Evolutionary conservation across 2,888 invertebrate species (phyloP), one percentile per base, ranked within the genome.

Genomic region (Polyommatus iphigenia): DNA sequence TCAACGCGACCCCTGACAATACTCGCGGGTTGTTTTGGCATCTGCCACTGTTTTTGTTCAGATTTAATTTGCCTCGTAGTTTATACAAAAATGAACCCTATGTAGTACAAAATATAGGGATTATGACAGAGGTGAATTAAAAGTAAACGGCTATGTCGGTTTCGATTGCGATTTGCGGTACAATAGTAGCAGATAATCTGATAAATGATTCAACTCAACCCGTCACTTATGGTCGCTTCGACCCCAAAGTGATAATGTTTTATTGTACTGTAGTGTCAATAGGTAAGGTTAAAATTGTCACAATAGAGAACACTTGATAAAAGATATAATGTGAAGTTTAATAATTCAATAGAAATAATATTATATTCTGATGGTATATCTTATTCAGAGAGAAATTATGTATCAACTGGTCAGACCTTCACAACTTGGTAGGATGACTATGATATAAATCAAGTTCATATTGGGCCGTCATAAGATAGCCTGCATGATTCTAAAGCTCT

Each of bases 91-190:
- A 2, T 59, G 5, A 1, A 7, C 59, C 20, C 0, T 67, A 24
- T 67, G 10, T 13, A 0, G 29, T 24, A 8, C n/a, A n/a, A n/a
- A n/a, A n/a, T n/a, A 62, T 24, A 13, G 10, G 15, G 29, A 15
- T 67, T 13, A 2, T 15, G 24, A 15, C 62, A 29, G 29, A 24
- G 62, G 62, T 67, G 4, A 24, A 15, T 24, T 13, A 24, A 10
- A 8, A 24, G 13, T 67, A 20, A 67, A 67, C 13, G 13, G 15
- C 24, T 85, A 84, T 89, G 86, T 86, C 83, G 88, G 89, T 90
- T 86, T 90, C 90, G 93, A 93, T 93, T 91, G 92, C 89, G 88
- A 85, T 81, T 93, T 91, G 92, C 89, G 88, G 85, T 81, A 89
- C 89, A 90, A 91, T 89, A 83, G 83, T 83, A 81, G 83, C 80